phyloP scores from a whole-genome alignment of 1,140 invertebrate genomes.

The Coptotermes formosanus region DNA sequence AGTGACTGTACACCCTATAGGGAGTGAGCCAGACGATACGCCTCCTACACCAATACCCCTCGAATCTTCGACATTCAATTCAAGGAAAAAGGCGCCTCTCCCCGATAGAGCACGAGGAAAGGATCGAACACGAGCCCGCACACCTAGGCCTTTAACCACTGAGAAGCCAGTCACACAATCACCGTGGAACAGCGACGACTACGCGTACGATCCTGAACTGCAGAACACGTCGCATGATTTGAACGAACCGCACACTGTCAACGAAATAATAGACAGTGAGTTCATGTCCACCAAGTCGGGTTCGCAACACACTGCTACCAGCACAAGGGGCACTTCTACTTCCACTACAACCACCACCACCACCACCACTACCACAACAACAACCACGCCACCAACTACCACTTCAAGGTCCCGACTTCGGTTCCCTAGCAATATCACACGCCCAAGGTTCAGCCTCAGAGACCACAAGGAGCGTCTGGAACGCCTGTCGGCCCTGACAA shows the following conservation, averaged over 20 bases:
- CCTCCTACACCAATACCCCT: background rate
- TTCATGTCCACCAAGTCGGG: constrained; percentile 24
- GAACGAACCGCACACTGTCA: background rate
- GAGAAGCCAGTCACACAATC: background rate
- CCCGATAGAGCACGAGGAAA: background rate
- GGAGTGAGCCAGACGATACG: background rate
- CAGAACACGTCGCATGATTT: background rate
- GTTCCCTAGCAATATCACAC: background rate
- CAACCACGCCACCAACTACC: constrained; percentile 18
- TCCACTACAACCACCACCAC: constrained; percentile 20
- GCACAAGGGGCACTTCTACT: background rate
- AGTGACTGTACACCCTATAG: background rate
- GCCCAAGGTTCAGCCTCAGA: constrained; percentile 32
- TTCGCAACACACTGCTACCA: background rate
- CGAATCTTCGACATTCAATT: background rate
- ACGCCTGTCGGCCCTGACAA: background rate
- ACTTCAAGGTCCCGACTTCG: constrained; percentile 1
- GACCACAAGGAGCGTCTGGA: constrained; percentile 31
- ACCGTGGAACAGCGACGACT: background rate
- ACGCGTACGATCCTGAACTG: background rate
- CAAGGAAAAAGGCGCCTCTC: background rate
- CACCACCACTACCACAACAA: constrained; percentile 26
- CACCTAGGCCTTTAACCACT: background rate
- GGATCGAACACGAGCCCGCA: background rate
- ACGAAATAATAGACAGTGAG: background rate